Conservation (phyloP, 2,113 vertebrate genomes). For the Hypanus sabinus region DNA sequence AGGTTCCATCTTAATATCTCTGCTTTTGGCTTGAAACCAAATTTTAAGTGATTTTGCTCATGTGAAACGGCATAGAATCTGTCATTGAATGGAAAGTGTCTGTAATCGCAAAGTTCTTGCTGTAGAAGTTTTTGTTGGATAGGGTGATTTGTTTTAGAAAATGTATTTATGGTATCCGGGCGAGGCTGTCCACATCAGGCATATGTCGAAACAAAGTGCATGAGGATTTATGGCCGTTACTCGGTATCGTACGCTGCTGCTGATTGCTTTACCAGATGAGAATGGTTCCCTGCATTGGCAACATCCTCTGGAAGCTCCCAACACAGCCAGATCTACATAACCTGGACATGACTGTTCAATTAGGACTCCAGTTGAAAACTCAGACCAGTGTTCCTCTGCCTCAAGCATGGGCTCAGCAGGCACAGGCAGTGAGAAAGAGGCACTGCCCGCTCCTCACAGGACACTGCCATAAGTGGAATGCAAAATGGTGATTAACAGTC, state of each 20-base stretch:
- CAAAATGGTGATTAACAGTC: neutral
- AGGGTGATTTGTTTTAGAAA: too few species aligned
- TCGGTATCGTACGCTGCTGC: neutral
- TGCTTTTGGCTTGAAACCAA: neutral
- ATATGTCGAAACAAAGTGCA: neutral
- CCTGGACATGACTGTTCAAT: neutral
- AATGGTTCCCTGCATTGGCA: neutral
- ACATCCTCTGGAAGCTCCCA: neutral
- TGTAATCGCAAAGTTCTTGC: neutral
- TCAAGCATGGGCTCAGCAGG: neutral
- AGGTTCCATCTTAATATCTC: neutral
- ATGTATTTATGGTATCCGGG: too few species aligned
- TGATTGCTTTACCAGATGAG: neutral
- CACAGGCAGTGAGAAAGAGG: neutral
- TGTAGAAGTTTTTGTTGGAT: neutral
- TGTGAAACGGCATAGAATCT: neutral
- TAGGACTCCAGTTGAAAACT: neutral
- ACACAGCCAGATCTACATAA: neutral
- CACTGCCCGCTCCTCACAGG: neutral
- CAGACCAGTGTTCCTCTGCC: neutral
- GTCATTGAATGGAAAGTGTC: too few species aligned
- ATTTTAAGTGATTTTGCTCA: neutral
- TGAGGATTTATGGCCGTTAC: neutral
- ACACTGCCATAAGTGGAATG: neutral
- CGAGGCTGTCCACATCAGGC: neutral